A percentile compares a stretch with the other conserved stretches of the same genome.
Evolutionary conservation across 37 sponge, comb jelly and placozoan genomes (phyloP).

Genomic region (Spongia lamella): DNA sequence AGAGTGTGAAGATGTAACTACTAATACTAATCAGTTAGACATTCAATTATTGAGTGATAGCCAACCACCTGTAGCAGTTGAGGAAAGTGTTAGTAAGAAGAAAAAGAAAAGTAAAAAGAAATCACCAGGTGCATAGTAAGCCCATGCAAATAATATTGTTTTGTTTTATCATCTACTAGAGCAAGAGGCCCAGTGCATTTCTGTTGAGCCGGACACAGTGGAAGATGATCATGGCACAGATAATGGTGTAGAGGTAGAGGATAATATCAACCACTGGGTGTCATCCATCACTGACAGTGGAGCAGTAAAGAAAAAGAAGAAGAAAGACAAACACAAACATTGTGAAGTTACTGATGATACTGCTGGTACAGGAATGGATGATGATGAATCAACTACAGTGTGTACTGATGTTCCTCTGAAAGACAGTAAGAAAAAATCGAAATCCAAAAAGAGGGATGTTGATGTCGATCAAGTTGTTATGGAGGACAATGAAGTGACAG

Average conservation of each 20-base stretch:
- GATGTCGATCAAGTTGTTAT: background rate
- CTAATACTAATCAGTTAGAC: background rate
- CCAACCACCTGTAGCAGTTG: background rate
- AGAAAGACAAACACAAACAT: background rate
- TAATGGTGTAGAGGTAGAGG: slow-evolving; percentile 4
- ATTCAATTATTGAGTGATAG: slow-evolving; percentile 14
- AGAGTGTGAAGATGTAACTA: background rate
- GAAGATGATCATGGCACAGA: background rate
- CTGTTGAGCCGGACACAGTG: too few relatives aligned
- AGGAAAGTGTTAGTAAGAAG: slow-evolving; percentile 9
- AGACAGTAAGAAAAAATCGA: too few relatives aligned
- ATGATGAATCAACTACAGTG: background rate
- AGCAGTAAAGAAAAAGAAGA: background rate
- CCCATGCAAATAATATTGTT: background rate
- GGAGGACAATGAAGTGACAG: background rate
- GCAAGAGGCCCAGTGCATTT: too few relatives aligned
- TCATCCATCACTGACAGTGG: background rate
- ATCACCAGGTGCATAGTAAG: background rate
- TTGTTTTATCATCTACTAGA: too few relatives aligned
- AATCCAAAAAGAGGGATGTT: background rate
- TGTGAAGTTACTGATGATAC: background rate
- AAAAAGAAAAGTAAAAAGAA: slow-evolving; percentile 42
- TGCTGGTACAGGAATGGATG: slow-evolving; percentile 8
- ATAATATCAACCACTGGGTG: background rate
- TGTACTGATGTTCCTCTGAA: background rate